These are phyloP conservation scores for Spinibarbus caldwelli DNA, from an alignment of 2,797 vertebrate species.

Conservation along the genomic window DNA sequence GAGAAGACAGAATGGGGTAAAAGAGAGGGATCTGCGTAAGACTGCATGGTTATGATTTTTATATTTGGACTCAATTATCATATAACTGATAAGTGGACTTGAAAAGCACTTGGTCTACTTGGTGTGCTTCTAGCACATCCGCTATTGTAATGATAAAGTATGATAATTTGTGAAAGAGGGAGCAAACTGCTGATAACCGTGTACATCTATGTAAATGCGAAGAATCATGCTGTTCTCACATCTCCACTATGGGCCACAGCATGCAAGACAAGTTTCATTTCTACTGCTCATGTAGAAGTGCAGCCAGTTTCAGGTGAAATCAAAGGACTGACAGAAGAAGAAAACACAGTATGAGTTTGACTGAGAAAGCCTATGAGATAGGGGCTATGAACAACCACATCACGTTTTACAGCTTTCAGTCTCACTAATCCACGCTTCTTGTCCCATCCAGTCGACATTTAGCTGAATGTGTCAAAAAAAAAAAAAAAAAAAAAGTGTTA, in stretches of 20 bases:
- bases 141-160: background rate
- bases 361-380: conserved; percentile 12
- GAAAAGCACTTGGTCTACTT: background rate
- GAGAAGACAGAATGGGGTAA: background rate
- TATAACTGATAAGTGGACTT: no score
- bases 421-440: conserved; percentile 27
- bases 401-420: conserved; percentile 61
- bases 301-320: conserved; percentile 41
- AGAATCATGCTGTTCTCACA: conserved; percentile 16
- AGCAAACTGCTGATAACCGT: background rate
- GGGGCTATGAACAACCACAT: conserved; percentile 46
- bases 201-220: background rate
- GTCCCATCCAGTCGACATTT: background rate
- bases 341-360: conserved; percentile 20
- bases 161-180: background rate
- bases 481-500: background rate
- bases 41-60: background rate
- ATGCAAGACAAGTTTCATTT: conserved; percentile 35
- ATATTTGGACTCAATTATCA: background rate
- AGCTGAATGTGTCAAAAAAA: background rate
- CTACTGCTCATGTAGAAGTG: conserved; percentile 7
- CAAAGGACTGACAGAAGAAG: conserved; percentile 24
- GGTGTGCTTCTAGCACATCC: background rate
- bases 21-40: background rate
- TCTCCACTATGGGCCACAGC: background rate